These are phyloP conservation scores for Sus scrofa DNA, from an alignment of 2,113 vertebrate genomes.

Conservation along the genomic window DNA sequence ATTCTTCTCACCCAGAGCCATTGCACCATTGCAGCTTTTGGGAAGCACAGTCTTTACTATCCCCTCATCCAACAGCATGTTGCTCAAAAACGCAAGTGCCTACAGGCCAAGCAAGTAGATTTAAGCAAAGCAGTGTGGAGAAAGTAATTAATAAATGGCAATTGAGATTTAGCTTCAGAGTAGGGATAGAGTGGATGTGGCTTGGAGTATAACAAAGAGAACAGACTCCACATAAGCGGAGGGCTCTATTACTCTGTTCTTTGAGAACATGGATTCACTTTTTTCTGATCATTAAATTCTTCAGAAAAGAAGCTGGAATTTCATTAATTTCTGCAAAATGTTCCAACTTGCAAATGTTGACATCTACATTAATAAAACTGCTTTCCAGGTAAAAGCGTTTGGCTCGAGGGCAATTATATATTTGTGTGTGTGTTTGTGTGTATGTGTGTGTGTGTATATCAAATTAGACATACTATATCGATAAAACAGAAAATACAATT, in stretches of 20 bases:
- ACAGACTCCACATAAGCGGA: background rate
- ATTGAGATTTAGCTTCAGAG: background rate
- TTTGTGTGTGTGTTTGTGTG: too few relatives aligned
- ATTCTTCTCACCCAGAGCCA: background rate
- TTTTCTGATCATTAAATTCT: too few relatives aligned
- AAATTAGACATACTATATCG: background rate
- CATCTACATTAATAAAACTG: too few relatives aligned
- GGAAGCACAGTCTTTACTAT: fast-evolving
- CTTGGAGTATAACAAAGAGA: background rate
- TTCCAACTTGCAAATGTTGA: too few relatives aligned
- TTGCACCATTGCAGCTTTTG: background rate
- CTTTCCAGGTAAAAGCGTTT: too few relatives aligned
- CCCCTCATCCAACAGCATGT: fast-evolving
- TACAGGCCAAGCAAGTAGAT: background rate
- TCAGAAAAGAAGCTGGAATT: too few relatives aligned
- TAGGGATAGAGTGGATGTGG: background rate
- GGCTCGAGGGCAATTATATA: too few relatives aligned
- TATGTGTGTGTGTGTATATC: too few relatives aligned
- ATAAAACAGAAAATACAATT: background rate
- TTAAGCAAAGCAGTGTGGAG: background rate
- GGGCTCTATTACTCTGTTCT: too few relatives aligned
- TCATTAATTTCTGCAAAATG: too few relatives aligned
- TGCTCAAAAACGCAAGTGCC: background rate
- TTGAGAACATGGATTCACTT: too few relatives aligned
- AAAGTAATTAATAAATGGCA: background rate